phyloP scores from a whole-genome alignment of 2,888 invertebrate genomes.

The Agrypnus murinus region DNA sequence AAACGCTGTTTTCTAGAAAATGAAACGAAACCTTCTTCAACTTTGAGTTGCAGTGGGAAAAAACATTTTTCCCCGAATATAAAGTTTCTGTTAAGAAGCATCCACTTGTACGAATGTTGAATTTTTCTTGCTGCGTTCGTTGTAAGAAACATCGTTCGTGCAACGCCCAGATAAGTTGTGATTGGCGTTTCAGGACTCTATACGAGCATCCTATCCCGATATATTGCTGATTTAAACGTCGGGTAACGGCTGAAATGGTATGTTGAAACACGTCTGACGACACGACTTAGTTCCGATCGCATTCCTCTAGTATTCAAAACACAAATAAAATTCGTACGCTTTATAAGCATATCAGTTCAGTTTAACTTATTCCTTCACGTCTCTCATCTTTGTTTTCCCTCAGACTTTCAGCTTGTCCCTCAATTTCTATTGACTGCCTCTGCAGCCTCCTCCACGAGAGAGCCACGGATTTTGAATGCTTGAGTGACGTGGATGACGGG shows the following conservation, averaged over 20 bases:
- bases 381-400: conserved; percentile 3
- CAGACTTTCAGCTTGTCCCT: background rate
- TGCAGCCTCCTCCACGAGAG: background rate
- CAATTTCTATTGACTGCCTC: conserved; percentile 19
- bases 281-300: conserved; percentile 41
- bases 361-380: conserved; percentile 12
- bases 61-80: background rate
- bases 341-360: conserved; percentile 12
- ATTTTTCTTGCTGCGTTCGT: conserved; percentile 47
- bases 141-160: conserved; percentile 40
- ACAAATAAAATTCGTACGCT: conserved; percentile 14
- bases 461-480: conserved; percentile 23
- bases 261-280: conserved; percentile 47
- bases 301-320: conserved; percentile 33
- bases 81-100: conserved; percentile 7
- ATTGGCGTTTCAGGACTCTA: conserved; percentile 50
- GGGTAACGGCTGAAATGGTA: conserved; percentile 49
- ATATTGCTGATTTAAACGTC: conserved; percentile 53
- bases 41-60: no score
- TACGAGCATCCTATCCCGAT: conserved; percentile 51
- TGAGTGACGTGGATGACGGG: conserved; percentile 14
- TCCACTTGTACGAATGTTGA: conserved; percentile 38
- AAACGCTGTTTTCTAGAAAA: no score
- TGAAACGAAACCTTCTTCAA: no score
- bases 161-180: conserved; percentile 52